Evolutionary conservation across 2,797 vertebrate species (phyloP).

Genomic region (Urophycis tenuis): DNA sequence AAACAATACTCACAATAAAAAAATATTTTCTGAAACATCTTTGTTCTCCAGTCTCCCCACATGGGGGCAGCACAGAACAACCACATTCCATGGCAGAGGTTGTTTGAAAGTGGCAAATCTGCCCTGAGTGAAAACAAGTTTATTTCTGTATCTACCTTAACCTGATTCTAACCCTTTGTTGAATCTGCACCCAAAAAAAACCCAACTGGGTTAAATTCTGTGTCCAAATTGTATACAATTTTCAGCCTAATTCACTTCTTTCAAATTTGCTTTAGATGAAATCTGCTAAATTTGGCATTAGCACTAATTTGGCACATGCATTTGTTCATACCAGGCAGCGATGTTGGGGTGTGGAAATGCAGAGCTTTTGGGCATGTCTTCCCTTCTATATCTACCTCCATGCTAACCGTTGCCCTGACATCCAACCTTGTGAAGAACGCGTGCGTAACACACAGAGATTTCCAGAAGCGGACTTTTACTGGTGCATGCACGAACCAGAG

Average conservation of each 20-base stretch:
- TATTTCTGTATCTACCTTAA: constrained; percentile 49
- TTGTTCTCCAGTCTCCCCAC: constrained; percentile 46
- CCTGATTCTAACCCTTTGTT: not conserved
- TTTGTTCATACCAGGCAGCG: too few species aligned
- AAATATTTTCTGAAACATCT: not conserved
- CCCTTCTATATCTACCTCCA: too few species aligned
- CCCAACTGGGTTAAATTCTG: constrained; percentile 21
- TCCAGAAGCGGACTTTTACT: too few species aligned
- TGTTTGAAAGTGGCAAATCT: constrained; percentile 66
- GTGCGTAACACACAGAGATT: too few species aligned
- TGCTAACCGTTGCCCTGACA: too few species aligned
- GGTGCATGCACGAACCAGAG: too few species aligned
- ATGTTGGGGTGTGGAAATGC: too few species aligned
- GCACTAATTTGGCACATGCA: too few species aligned
- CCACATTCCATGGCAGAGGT: constrained; percentile 70
- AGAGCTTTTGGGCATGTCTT: not conserved
- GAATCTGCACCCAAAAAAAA: not conserved
- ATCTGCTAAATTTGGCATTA: too few species aligned
- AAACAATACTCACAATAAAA: not conserved
- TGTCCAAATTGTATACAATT: too few species aligned
- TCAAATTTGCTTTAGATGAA: too few species aligned
- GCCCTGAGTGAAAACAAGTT: constrained; percentile 53
- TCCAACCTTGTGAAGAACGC: not conserved
- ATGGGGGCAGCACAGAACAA: constrained; percentile 54
- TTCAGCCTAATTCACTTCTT: too few species aligned